phyloP scores from a whole-genome alignment of 2,888 invertebrate genomes.

The Campaea margaritaria region DNA sequence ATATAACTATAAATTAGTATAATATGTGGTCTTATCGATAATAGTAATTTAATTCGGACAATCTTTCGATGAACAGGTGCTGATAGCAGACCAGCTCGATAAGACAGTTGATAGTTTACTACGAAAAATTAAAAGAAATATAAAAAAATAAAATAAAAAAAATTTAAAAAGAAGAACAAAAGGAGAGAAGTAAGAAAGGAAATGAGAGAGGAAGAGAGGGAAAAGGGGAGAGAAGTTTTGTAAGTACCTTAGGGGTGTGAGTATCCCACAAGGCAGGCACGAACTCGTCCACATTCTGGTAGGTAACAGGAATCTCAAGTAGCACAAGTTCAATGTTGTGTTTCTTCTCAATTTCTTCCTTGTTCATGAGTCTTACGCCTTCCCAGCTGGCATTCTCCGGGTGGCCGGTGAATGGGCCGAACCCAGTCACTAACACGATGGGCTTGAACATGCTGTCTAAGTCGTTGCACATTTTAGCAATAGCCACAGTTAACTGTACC shows the following conservation, averaged over 20 bases:
- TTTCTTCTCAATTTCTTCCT: slow-evolving; percentile 80
- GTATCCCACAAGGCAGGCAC: slow-evolving; percentile 89
- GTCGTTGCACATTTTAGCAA: slow-evolving; percentile 53
- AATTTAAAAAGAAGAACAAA: too few relatives aligned
- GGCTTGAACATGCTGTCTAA: slow-evolving; percentile 64
- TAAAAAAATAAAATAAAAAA: too few relatives aligned
- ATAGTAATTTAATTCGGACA: too few relatives aligned
- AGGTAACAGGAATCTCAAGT: slow-evolving; percentile 89
- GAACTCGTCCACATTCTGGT: slow-evolving; percentile 87
- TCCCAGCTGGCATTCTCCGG: slow-evolving; percentile 93
- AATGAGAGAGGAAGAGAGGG: too few relatives aligned
- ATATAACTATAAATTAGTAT: too few relatives aligned
- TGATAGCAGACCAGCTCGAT: neutral
- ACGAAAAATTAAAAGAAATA: too few relatives aligned
- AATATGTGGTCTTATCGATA: too few relatives aligned
- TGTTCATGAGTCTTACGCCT: slow-evolving; percentile 88
- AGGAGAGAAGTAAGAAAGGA: too few relatives aligned
- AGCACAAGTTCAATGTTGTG: slow-evolving; percentile 69
- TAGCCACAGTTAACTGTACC: too few relatives aligned
- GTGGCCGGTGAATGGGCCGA: slow-evolving; percentile 91
- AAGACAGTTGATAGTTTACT: neutral
- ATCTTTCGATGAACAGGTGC: neutral
- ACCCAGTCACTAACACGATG: slow-evolving; percentile 89
- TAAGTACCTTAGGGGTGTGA: slow-evolving; percentile 87
- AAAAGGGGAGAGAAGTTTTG: too few relatives aligned